Evolutionary conservation across 1,140 invertebrate genomes (phyloP).

Genomic region (Rhizoglyphus robini): DNA sequence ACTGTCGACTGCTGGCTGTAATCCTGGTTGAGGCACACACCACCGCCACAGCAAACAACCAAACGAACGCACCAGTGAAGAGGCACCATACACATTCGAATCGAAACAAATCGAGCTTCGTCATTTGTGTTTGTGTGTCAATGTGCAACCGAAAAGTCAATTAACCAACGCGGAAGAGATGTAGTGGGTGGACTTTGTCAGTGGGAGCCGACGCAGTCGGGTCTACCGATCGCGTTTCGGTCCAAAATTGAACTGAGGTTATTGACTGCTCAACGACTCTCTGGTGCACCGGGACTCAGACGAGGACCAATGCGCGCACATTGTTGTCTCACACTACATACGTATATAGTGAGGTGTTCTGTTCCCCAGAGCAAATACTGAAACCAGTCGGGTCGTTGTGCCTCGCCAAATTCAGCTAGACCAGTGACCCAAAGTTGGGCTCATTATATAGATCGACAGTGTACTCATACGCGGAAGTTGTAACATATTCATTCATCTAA

Average conservation of each 20-base stretch:
- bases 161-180: slow-evolving; percentile 5
- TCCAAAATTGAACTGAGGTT: background rate
- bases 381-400: slow-evolving; percentile 2
- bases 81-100: background rate
- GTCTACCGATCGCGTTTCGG: background rate
- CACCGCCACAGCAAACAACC: no score
- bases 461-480: background rate
- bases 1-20: no score
- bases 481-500: background rate
- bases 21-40: no score
- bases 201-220: background rate
- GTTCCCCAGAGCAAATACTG: background rate
- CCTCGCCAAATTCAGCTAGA: background rate
- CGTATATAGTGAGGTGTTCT: no score
- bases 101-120: slow-evolving; percentile 6
- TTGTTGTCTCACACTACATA: no score
- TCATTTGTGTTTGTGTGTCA: slow-evolving; percentile 16
- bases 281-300: background rate
- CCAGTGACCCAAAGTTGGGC: background rate
- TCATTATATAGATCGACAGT: background rate
- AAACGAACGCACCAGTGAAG: background rate
- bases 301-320: background rate
- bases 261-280: slow-evolving; percentile 4
- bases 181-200: background rate
- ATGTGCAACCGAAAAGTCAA: background rate